These are phyloP conservation scores for Tretioscincus oriximinensis DNA, from an alignment of 2,113 vertebrate species.

Conservation along the genomic window DNA sequence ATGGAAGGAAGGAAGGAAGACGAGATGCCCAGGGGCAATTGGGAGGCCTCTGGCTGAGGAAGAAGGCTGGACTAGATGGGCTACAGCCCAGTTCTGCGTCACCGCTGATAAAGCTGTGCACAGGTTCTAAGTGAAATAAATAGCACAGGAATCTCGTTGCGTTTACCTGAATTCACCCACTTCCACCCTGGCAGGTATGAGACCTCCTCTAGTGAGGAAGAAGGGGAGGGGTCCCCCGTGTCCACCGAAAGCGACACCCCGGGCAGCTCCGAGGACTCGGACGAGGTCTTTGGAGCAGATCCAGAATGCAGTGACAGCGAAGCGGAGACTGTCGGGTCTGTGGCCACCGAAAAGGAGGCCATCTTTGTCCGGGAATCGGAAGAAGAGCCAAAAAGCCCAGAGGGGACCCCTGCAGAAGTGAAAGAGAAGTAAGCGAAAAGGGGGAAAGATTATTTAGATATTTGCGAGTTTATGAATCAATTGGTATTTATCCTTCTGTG, in stretches of 20 bases:
- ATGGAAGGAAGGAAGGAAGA: too few relatives aligned
- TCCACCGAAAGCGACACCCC: constrained; percentile 75
- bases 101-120: too few relatives aligned
- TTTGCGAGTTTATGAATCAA: neutral
- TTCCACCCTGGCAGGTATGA: constrained; percentile 80
- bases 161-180: neutral
- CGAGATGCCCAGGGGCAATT: too few relatives aligned
- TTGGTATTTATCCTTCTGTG: too few relatives aligned
- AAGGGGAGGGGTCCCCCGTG: constrained; percentile 75
- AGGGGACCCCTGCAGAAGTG: constrained; percentile 42
- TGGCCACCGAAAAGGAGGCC: neutral
- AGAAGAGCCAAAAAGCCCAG: constrained; percentile 3
- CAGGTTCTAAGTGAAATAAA: too few relatives aligned
- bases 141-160: too few relatives aligned
- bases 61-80: too few relatives aligned
- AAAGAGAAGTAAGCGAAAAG: constrained; percentile 83
- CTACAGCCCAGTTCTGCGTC: too few relatives aligned
- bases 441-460: neutral
- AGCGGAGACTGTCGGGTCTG: constrained; percentile 35
- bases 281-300: constrained; percentile 77
- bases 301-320: constrained; percentile 64
- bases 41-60: too few relatives aligned
- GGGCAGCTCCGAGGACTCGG: constrained; percentile 75
- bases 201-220: constrained; percentile 88
- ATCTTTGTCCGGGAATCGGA: accelerated